Conservation (phyloP, 2,797 vertebrate species). For the Intellagama lesueurii region DNA sequence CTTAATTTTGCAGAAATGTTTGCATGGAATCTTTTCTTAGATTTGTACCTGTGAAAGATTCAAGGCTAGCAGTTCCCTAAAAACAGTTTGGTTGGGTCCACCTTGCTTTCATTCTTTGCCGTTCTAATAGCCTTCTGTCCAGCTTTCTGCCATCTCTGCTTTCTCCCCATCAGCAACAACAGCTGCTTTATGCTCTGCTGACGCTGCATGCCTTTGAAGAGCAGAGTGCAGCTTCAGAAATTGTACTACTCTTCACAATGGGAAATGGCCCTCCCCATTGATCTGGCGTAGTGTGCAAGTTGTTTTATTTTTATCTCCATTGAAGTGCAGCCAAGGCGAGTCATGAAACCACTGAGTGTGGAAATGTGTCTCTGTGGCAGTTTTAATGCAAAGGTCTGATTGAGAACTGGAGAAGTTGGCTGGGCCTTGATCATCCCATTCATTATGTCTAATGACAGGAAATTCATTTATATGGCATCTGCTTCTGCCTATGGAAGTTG, state of each 20-base stretch:
- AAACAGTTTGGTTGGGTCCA: neutral
- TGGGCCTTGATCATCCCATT: conserved; percentile 26
- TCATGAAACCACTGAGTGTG: conserved; percentile 37
- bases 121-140: conserved; percentile 14
- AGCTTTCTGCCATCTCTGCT: conserved; percentile 15
- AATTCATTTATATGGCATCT: conserved; percentile 34
- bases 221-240: conserved; percentile 54
- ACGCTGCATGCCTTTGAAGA: conserved; percentile 37
- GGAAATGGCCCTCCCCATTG: conserved; percentile 35
- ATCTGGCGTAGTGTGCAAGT: conserved; percentile 13
- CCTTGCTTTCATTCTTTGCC: neutral
- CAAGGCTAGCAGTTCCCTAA: neutral
- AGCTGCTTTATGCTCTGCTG: conserved; percentile 56
- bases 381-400: conserved; percentile 26
- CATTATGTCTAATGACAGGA: conserved; percentile 43
- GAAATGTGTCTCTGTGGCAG: conserved; percentile 53
- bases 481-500: conserved; percentile 24
- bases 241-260: conserved; percentile 5
- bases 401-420: conserved; percentile 10
- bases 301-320: conserved; percentile 53
- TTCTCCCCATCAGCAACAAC: neutral
- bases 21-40: neutral
- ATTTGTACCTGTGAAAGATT: conserved; percentile 2
- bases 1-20: conserved; percentile 1
- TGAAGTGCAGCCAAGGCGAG: conserved; percentile 52